Conservation (phyloP, 2,888 invertebrate genomes). For the Pimpla rufipes region DNA sequence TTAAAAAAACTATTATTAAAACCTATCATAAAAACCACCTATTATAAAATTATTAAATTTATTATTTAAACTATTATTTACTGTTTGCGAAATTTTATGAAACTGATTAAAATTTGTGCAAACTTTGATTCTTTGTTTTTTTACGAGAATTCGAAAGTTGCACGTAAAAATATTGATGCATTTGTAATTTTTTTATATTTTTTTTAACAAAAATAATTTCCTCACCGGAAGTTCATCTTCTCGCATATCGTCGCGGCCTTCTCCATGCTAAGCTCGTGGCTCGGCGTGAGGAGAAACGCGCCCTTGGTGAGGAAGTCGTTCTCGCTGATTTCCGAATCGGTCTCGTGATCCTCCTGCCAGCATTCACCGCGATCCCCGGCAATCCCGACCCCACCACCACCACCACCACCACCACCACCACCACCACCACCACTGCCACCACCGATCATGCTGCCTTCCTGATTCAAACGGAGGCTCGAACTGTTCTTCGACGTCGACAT, state of each 20-base stretch:
- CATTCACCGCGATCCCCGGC: slow-evolving; percentile 85
- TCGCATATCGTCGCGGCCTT: slow-evolving; percentile 94
- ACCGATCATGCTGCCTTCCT: slow-evolving; percentile 81
- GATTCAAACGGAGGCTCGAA: slow-evolving; percentile 80
- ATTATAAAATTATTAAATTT: no score
- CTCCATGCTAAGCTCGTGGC: slow-evolving; percentile 94
- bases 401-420: slow-evolving; percentile 80
- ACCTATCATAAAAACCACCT: no score
- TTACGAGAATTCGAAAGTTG: no score
- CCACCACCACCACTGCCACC: slow-evolving; percentile 80
- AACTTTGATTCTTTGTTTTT: no score
- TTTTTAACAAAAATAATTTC: not conserved
- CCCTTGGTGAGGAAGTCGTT: slow-evolving; percentile 92
- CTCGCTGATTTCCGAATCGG: slow-evolving; percentile 92
- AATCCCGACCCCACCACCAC: slow-evolving; percentile 30
- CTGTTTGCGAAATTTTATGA: no score
- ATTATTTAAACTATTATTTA: no score
- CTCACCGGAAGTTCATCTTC: slow-evolving; percentile 91
- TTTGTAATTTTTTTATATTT: no score
- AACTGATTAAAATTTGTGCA: no score
- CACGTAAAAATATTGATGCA: no score
- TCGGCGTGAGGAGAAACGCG: slow-evolving; percentile 94
- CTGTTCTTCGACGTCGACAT: slow-evolving; percentile 82
- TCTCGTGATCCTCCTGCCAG: slow-evolving; percentile 87
- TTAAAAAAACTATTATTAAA: no score